Evolutionary conservation across 1,140 invertebrate species (phyloP).

Genomic region (Fopius arisanus): DNA sequence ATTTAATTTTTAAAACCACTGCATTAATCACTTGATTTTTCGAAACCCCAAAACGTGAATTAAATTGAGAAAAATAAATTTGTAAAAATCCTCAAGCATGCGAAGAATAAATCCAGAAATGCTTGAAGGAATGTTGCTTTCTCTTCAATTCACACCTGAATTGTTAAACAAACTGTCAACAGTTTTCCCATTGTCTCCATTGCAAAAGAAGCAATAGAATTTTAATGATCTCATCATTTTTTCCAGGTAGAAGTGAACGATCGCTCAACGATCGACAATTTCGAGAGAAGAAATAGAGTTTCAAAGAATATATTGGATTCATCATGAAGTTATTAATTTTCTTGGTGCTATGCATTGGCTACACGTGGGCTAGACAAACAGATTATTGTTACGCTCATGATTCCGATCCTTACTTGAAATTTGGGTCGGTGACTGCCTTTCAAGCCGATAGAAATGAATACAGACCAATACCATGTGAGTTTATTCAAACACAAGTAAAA

Average conservation of each 20-base stretch:
- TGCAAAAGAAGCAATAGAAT: no score
- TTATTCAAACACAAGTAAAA: not conserved
- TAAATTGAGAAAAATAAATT: no score
- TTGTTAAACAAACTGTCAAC: no score
- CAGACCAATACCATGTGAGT: conserved; percentile 56
- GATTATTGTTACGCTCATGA: conserved; percentile 61
- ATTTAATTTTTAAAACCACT: no score
- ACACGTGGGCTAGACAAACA: conserved; percentile 41
- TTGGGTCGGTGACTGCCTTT: conserved; percentile 64
- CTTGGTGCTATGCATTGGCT: conserved; percentile 14
- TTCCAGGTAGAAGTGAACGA: not conserved
- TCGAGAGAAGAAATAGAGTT: not conserved
- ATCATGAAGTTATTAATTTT: not conserved
- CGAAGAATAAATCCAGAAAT: no score
- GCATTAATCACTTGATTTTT: no score
- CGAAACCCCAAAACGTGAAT: no score
- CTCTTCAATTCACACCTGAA: no score
- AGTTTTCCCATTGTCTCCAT: no score
- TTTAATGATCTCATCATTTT: not conserved
- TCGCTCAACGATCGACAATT: not conserved
- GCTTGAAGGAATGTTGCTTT: no score
- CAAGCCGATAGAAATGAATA: conserved; percentile 53
- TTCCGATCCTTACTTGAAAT: conserved; percentile 59
- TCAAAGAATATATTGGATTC: not conserved
- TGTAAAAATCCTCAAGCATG: no score